A percentile compares a stretch with the other conserved stretches of the same genome.
These are phyloP conservation scores for Eleginops maclovinus DNA, from an alignment of 2,113 vertebrate species.

Conservation along the genomic window DNA sequence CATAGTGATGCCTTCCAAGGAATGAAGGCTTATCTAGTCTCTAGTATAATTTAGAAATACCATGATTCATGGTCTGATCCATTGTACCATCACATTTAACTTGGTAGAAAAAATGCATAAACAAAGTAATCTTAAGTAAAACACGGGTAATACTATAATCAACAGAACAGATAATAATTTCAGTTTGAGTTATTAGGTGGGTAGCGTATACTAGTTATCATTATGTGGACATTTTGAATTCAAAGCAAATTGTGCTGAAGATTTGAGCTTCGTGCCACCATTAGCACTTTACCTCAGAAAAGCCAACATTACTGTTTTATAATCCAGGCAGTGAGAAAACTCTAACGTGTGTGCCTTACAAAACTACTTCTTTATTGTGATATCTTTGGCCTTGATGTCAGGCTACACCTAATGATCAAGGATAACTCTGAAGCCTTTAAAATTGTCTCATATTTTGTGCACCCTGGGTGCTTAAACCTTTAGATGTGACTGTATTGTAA, in stretches of 20 bases:
- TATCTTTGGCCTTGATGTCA: slow-evolving; percentile 15
- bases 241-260: slow-evolving; percentile 17
- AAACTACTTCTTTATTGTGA: slow-evolving; percentile 1
- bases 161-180: slow-evolving; percentile 22
- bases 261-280: slow-evolving; percentile 12
- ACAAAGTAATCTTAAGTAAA: slow-evolving; percentile 6
- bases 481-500: slow-evolving; percentile 11
- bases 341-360: neutral
- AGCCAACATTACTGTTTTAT: neutral
- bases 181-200: slow-evolving; percentile 30
- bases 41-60: too few relatives aligned
- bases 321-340: slow-evolving; percentile 28
- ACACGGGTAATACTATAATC: slow-evolving; percentile 5
- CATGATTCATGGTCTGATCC: slow-evolving; percentile 2
- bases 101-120: slow-evolving; percentile 27
- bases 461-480: slow-evolving; percentile 13
- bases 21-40: slow-evolving; percentile 20
- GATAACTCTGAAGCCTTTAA: neutral
- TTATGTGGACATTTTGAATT: slow-evolving; percentile 34
- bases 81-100: neutral
- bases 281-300: slow-evolving; percentile 7
- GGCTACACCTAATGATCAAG: slow-evolving; percentile 4
- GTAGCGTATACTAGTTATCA: slow-evolving; percentile 15
- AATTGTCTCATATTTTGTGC: neutral
- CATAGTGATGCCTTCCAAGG: slow-evolving; percentile 29